These are phyloP conservation scores for Mastomys coucha DNA, from an alignment of 2,113 vertebrate species.

Conservation along the genomic window DNA sequence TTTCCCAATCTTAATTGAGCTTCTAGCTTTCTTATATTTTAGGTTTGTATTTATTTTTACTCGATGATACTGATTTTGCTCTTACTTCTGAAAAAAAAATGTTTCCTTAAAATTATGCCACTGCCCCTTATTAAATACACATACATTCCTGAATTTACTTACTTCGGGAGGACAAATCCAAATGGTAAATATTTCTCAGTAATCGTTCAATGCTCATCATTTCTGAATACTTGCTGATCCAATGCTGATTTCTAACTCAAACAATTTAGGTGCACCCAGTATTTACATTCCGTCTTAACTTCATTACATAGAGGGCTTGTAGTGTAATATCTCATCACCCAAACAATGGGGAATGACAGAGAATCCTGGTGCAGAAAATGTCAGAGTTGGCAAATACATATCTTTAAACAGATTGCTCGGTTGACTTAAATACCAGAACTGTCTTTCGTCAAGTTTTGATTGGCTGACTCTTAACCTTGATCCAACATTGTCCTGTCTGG, in stretches of 20 bases:
- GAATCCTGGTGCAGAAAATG: neutral
- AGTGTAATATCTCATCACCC: slow-evolving; percentile 44
- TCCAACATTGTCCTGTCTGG: slow-evolving; percentile 65
- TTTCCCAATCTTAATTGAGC: slow-evolving; percentile 8
- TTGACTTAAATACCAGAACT: slow-evolving; percentile 77
- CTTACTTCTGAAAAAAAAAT: slow-evolving; percentile 29
- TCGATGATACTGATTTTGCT: neutral
- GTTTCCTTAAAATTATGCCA: slow-evolving; percentile 16
- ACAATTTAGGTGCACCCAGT: slow-evolving; percentile 4
- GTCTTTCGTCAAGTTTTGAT: slow-evolving; percentile 72
- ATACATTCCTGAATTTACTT: slow-evolving; percentile 36
- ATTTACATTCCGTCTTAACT: slow-evolving; percentile 20
- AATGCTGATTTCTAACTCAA: slow-evolving; percentile 65
- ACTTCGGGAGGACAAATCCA: slow-evolving; percentile 39
- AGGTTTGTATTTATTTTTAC: slow-evolving; percentile 7
- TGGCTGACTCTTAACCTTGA: slow-evolving; percentile 73
- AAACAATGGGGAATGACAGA: slow-evolving; percentile 57
- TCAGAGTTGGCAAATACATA: slow-evolving; percentile 46
- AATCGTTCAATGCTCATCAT: slow-evolving; percentile 41
- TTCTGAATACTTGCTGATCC: neutral
- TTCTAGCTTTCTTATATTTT: neutral
- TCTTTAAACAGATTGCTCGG: slow-evolving; percentile 62
- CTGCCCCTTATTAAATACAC: slow-evolving; percentile 37
- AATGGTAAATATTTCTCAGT: slow-evolving; percentile 64
- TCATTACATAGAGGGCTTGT: slow-evolving; percentile 6